These are phyloP conservation scores for Rotaria macrura DNA, from an alignment of 2,888 invertebrate species.

Conservation along the genomic window DNA sequence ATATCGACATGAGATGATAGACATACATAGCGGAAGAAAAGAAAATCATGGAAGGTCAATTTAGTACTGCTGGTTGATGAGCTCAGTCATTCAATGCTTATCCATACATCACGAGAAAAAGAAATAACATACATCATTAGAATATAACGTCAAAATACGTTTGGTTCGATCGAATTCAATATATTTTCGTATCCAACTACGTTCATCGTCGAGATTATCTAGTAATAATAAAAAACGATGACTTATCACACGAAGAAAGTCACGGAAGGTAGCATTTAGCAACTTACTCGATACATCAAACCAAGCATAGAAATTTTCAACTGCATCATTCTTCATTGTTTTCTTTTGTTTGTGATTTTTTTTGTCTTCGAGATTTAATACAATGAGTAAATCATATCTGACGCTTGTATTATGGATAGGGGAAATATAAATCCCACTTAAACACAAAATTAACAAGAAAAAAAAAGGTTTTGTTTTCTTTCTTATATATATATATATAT, in stretches of 20 bases:
- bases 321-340: constrained; percentile 4
- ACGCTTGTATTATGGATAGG: neutral
- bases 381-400: neutral
- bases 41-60: neutral
- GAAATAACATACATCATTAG: neutral
- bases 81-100: constrained; percentile 5
- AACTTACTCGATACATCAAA: neutral
- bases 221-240: neutral
- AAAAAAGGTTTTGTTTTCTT: neutral
- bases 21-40: neutral
- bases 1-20: neutral
- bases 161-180: neutral
- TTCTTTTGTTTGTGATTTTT: neutral
- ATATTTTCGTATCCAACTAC: neutral
- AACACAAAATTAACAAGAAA: neutral
- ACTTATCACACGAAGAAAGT: neutral
- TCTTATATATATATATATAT: too few species aligned
- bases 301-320: neutral
- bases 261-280: neutral
- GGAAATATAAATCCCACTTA: neutral
- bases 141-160: neutral
- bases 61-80: neutral
- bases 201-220: constrained; percentile 9
- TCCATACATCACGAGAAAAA: neutral
- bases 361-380: neutral